These are phyloP conservation scores for Ctenicera cuprea DNA, from an alignment of 2,888 invertebrate species.

Conservation along the genomic window DNA sequence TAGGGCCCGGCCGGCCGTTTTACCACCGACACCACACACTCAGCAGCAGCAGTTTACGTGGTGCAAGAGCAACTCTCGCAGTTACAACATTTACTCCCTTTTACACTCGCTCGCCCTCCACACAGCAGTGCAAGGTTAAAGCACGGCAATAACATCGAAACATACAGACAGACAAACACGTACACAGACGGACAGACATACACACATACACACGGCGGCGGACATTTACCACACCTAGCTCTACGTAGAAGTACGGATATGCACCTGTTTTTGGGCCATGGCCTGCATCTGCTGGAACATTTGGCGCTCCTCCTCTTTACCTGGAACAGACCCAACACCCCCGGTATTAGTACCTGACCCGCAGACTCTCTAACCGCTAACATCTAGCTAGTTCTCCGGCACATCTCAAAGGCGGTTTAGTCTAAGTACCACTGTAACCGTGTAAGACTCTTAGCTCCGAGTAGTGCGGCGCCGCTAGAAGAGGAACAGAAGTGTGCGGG, in stretches of 20 bases:
- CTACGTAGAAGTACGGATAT: slow-evolving; percentile 57
- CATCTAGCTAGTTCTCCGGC: slow-evolving; percentile 60
- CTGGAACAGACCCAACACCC: slow-evolving; percentile 78
- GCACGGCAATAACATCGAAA: slow-evolving; percentile 32
- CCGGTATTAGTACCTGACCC: slow-evolving; percentile 66
- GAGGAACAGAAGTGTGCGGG: slow-evolving; percentile 53
- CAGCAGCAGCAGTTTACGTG: slow-evolving; percentile 31
- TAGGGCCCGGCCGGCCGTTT: slow-evolving; percentile 55
- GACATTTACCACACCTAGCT: slow-evolving; percentile 45
- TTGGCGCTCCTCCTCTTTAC: slow-evolving; percentile 96
- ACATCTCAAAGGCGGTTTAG: slow-evolving; percentile 53
- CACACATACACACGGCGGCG: slow-evolving; percentile 42
- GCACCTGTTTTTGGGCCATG: slow-evolving; percentile 97
- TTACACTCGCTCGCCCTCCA: slow-evolving; percentile 4
- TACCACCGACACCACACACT: slow-evolving; percentile 58
- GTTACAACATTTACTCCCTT: neutral
- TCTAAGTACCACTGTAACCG: slow-evolving; percentile 63
- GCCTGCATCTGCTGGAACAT: slow-evolving; percentile 98
- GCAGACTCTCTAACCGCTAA: slow-evolving; percentile 56
- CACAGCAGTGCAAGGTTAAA: slow-evolving; percentile 37
- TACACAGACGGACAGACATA: slow-evolving; percentile 36
- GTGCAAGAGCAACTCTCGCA: slow-evolving; percentile 23
- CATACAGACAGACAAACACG: slow-evolving; percentile 33
- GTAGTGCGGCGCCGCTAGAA: slow-evolving; percentile 59
- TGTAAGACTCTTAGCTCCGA: slow-evolving; percentile 64